These are phyloP conservation scores for Callitettix versicolor DNA, from an alignment of 1,140 invertebrate species.

Conservation along the genomic window DNA sequence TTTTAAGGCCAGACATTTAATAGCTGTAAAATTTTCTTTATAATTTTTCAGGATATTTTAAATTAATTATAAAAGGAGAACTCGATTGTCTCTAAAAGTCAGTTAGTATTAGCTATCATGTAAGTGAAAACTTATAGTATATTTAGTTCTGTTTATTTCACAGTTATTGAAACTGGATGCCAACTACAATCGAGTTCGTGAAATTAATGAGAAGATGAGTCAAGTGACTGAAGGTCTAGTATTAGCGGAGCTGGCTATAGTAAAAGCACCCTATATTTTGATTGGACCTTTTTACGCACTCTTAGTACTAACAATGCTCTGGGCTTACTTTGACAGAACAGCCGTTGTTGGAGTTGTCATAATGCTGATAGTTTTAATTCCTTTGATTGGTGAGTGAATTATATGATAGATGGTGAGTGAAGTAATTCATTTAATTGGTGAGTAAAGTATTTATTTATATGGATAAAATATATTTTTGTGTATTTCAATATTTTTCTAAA, in stretches of 20 bases:
- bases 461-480: no score
- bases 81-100: no score
- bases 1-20: no score
- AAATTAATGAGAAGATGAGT: slow-evolving; percentile 9
- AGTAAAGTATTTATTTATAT: no score
- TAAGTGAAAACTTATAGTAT: no score
- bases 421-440: not conserved
- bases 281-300: slow-evolving; percentile 10
- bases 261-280: slow-evolving; percentile 7
- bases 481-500: no score
- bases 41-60: no score
- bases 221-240: slow-evolving; percentile 6
- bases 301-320: not conserved
- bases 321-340: slow-evolving; percentile 6
- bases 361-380: slow-evolving; percentile 2
- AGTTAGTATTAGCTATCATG: no score
- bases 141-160: not conserved
- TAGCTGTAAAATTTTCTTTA: no score
- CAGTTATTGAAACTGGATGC: slow-evolving; percentile 4
- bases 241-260: slow-evolving; percentile 4
- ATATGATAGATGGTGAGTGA: not conserved
- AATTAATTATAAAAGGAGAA: no score
- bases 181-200: not conserved
- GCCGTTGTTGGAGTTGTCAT: slow-evolving; percentile 1
- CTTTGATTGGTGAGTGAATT: not conserved